Evolutionary conservation across 2,113 vertebrate genomes (phyloP).

Genomic region (Gadus chalcogrammus): DNA sequence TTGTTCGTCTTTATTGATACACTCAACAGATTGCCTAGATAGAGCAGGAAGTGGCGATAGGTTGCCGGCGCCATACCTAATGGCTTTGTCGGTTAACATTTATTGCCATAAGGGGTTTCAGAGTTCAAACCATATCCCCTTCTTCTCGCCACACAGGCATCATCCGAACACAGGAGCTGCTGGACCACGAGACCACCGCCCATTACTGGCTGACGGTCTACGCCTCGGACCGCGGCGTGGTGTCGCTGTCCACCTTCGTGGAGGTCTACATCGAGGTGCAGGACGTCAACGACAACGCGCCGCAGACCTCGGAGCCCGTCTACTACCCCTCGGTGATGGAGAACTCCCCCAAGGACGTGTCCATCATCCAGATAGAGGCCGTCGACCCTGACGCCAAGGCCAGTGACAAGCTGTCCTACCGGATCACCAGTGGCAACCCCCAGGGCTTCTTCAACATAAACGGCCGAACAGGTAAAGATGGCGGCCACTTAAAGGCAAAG

Average conservation of each 20-base stretch:
- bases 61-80: no score
- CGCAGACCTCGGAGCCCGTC: slow-evolving; percentile 89
- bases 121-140: not conserved
- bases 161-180: slow-evolving; percentile 83
- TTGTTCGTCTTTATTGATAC: no score
- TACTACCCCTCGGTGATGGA: slow-evolving; percentile 93
- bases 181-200: slow-evolving; percentile 88
- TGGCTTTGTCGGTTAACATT: no score
- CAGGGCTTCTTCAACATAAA: slow-evolving; percentile 96
- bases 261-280: slow-evolving; percentile 92
- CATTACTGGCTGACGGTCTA: slow-evolving; percentile 97
- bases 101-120: no score
- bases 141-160: slow-evolving; percentile 66
- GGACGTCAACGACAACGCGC: slow-evolving; percentile 96
- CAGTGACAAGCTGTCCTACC: slow-evolving; percentile 86
- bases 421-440: slow-evolving; percentile 95
- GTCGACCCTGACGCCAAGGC: slow-evolving; percentile 89
- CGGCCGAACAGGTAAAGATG: slow-evolving; percentile 83
- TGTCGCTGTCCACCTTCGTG: slow-evolving; percentile 87
- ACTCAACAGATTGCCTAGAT: no score
- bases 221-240: slow-evolving; percentile 86
- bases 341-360: slow-evolving; percentile 92
- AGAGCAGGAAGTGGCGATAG: no score
- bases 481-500: not conserved
- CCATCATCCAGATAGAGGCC: slow-evolving; percentile 89